A percentile compares a stretch with the other conserved stretches of the same genome.
Conservation (phyloP, 2,113 vertebrate species). For the Dromas ardeola region DNA sequence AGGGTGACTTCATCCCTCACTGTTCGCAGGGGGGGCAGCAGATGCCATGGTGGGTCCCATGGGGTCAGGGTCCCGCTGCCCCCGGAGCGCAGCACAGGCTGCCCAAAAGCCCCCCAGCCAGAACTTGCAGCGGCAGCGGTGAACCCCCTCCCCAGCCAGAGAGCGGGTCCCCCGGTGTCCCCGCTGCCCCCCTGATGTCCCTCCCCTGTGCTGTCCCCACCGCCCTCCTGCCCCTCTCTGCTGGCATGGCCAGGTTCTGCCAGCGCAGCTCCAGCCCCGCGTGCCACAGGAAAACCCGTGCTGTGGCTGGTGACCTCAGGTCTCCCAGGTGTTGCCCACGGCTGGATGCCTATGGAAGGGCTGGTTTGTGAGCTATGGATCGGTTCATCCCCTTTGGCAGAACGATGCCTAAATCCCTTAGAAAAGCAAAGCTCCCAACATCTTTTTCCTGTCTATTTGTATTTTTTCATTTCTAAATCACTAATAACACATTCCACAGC, state of each 20-base stretch:
- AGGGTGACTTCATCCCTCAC: neutral
- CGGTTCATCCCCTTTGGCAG: neutral
- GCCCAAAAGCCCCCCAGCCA: neutral
- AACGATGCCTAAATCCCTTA: neutral
- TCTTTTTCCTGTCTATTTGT: neutral
- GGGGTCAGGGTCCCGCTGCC: neutral
- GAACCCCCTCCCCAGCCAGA: neutral
- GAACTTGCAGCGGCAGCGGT: neutral
- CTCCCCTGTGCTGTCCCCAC: neutral
- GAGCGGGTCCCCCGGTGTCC: neutral
- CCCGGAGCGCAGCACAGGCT: fast-evolving
- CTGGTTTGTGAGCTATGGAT: neutral
- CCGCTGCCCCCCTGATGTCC: neutral
- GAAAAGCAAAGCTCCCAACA: neutral
- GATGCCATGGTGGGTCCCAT: neutral
- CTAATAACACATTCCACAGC: neutral
- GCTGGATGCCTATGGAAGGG: neutral
- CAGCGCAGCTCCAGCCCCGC: neutral
- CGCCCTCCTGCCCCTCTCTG: no score
- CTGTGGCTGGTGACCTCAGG: neutral
- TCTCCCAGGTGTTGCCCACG: neutral
- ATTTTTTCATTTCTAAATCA: neutral
- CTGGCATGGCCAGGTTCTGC: neutral
- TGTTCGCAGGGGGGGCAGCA: neutral
- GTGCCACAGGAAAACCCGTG: neutral